phyloP scores from a whole-genome alignment of 2,113 vertebrate genomes.

The Mionectes macconnelli region DNA sequence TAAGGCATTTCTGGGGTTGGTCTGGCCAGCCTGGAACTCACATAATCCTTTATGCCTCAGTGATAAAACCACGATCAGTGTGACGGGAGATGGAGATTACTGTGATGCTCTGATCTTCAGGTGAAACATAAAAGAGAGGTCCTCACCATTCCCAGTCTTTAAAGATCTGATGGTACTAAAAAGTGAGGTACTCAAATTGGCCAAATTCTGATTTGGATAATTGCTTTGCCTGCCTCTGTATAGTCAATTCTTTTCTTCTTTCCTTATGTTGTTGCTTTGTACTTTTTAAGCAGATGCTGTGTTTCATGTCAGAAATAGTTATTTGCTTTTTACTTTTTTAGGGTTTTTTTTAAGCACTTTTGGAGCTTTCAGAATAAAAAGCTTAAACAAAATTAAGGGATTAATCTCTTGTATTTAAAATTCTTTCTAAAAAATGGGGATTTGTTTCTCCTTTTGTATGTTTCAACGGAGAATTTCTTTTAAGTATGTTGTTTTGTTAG shows the following conservation, averaged over 20 bases:
- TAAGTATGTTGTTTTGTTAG: neutral
- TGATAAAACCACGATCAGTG: neutral
- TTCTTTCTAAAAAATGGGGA: neutral
- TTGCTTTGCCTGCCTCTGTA: neutral
- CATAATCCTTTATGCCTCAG: neutral
- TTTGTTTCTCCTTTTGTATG: neutral
- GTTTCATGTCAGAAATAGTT: neutral
- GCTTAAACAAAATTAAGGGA: neutral
- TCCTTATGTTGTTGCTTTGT: neutral
- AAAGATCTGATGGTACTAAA: neutral
- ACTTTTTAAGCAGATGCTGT: neutral
- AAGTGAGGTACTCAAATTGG: neutral
- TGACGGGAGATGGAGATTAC: neutral
- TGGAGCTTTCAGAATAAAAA: neutral
- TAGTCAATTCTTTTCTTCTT: neutral
- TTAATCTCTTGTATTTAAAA: neutral
- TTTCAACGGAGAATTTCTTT: neutral
- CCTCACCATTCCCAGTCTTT: neutral
- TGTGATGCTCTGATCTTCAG: neutral
- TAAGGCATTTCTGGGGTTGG: neutral
- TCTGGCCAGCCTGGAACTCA: neutral
- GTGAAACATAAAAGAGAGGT: neutral
- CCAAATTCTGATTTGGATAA: neutral
- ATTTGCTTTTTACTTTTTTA: neutral
- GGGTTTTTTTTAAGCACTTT: neutral